phyloP scores from a whole-genome alignment of 2,888 invertebrate species.

The Mythimna albipuncta region DNA sequence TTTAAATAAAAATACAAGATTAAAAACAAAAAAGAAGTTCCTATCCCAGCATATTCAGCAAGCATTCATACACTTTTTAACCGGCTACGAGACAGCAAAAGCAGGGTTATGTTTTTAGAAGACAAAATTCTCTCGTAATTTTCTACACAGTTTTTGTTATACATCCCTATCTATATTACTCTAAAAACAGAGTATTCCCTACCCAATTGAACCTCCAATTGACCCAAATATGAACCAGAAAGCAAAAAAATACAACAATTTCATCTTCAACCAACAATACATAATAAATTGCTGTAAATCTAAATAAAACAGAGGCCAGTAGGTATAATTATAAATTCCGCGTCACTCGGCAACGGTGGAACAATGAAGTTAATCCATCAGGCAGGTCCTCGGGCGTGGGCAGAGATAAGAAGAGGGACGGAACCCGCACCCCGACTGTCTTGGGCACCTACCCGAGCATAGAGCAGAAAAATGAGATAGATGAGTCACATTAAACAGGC shows the following conservation, averaged over 20 bases:
- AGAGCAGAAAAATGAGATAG: conserved; percentile 64
- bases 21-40: no score
- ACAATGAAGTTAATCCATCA: conserved; percentile 91
- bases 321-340: conserved; percentile 88
- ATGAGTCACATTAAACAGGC: conserved; percentile 34
- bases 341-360: conserved; percentile 87
- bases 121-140: no score
- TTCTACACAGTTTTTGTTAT: no score
- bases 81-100: no score
- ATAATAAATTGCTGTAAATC: conserved; percentile 64
- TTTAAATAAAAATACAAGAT: no score
- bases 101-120: no score
- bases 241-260: conserved; percentile 16
- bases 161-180: neutral
- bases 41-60: no score
- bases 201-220: conserved; percentile 10
- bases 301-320: conserved; percentile 73
- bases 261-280: conserved; percentile 44
- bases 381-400: conserved; percentile 88
- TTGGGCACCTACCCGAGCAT: conserved; percentile 79
- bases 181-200: neutral
- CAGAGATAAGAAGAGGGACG: conserved; percentile 89
- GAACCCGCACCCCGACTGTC: conserved; percentile 82
- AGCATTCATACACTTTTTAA: no score
- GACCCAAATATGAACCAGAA: conserved; percentile 5